These are phyloP conservation scores for Scaptomyza polygonia DNA, from an alignment of 2,888 invertebrate genomes.

Conservation along the genomic window DNA sequence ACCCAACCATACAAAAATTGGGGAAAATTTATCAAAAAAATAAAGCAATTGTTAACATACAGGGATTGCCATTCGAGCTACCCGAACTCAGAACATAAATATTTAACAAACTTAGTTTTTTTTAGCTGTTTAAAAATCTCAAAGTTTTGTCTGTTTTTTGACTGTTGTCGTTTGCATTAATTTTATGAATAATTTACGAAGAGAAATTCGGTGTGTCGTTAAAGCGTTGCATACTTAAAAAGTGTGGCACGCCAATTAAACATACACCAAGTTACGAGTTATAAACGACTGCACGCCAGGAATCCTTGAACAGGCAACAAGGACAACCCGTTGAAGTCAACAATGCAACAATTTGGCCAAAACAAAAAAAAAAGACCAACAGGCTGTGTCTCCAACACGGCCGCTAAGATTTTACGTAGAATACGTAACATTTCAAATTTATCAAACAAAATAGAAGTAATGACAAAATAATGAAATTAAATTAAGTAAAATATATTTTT, in stretches of 20 bases:
- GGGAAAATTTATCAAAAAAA: constrained; percentile 18
- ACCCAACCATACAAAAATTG: constrained; percentile 16
- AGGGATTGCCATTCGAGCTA: background rate
- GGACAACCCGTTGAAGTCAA: constrained; percentile 38
- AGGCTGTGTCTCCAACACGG: too few species aligned
- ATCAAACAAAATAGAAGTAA: too few species aligned
- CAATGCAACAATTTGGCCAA: constrained; percentile 59
- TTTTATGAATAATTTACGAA: constrained; percentile 70
- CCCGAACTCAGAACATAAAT: constrained; percentile 49
- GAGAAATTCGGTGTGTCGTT: constrained; percentile 3
- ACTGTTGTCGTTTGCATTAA: constrained; percentile 62
- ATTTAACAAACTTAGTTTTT: constrained; percentile 26
- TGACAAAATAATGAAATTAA: too few species aligned
- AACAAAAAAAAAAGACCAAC: constrained; percentile 7
- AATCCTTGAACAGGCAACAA: constrained; percentile 14
- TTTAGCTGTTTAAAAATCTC: constrained; percentile 17
- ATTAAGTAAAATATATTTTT: too few species aligned
- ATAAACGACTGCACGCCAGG: constrained; percentile 20
- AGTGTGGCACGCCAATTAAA: constrained; percentile 49
- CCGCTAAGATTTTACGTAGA: too few species aligned
- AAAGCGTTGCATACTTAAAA: constrained; percentile 35
- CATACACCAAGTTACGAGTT: constrained; percentile 12
- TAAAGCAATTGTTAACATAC: too few species aligned
- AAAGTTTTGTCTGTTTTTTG: constrained; percentile 9
- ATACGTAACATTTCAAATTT: too few species aligned